These are phyloP conservation scores for Malacosoma neustria DNA, from an alignment of 2,888 invertebrate species.

Conservation along the genomic window DNA sequence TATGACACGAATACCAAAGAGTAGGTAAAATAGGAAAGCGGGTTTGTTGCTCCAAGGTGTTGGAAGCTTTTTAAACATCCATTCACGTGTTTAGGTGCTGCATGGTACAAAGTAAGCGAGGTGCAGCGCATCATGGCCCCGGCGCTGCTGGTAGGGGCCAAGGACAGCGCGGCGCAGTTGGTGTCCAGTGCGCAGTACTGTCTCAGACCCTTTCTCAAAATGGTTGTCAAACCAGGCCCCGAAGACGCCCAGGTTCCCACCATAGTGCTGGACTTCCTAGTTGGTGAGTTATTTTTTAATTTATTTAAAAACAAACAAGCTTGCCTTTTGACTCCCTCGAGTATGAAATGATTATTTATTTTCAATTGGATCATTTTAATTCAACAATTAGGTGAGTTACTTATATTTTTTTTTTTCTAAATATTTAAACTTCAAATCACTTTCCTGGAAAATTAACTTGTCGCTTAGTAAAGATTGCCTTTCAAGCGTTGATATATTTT, in stretches of 20 bases:
- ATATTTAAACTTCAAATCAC: too few relatives aligned
- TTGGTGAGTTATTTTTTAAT: constrained; percentile 27
- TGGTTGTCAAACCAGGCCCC: constrained; percentile 35
- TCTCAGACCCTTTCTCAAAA: constrained; percentile 34
- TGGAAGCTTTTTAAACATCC: too few relatives aligned
- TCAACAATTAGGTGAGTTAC: too few relatives aligned
- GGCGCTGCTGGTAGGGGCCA: constrained; percentile 41
- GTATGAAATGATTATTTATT: too few relatives aligned
- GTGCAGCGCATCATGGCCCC: constrained; percentile 30
- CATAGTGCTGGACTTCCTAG: constrained; percentile 43
- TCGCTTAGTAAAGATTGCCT: too few relatives aligned
- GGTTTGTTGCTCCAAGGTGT: too few relatives aligned
- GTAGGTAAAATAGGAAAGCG: too few relatives aligned
- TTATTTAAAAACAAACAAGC: not conserved
- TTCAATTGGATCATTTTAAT: too few relatives aligned
- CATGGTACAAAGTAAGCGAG: constrained; percentile 48
- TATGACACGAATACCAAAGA: too few relatives aligned
- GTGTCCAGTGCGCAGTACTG: constrained; percentile 55
- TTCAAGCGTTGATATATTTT: too few relatives aligned
- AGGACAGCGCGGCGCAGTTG: constrained; percentile 41
- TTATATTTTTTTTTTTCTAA: too few relatives aligned
- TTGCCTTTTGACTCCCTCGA: constrained; percentile 3
- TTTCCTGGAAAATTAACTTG: too few relatives aligned
- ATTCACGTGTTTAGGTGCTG: constrained; percentile 46
- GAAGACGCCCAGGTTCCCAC: constrained; percentile 34